Base-by-base conservation (phyloP, 2,888 invertebrate genomes). In the Chrysomela aeneicollis region DNA sequence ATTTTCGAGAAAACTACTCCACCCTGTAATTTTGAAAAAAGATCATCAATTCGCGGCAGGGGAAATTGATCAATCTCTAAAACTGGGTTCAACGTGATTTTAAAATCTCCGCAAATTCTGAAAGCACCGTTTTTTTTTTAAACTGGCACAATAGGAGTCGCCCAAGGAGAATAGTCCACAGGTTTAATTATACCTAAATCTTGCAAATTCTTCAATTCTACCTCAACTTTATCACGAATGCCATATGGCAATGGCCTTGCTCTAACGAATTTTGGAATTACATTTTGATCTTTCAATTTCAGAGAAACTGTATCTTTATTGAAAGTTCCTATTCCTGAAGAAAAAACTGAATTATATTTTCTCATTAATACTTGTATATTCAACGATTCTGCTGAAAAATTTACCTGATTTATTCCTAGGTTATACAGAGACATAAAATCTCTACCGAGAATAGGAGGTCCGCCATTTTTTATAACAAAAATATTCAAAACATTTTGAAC, bases 271-370 rank as follows among this genome's bases (percentile, higher is more conserved):
- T 68, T 57, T 32, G 65, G 62, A 22, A 53, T 49, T 42, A 65
- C 55, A n/a, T 35, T 17, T 35, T 37, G 17, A 63, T 68, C 61
- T 57, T 60, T 66, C 47, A 66, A 66, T 63, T 61, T 68, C 21
- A 68, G 58, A 46, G 50, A 61, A 21, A 63, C 61, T 17, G 63
- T 52, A 21, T 54, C 60, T 47, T 66, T 65, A 61, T 52, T 67
- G 47, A 64, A 64, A 51, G 42, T 63, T 26, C 61, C 64, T 42
- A 63, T 6, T 3, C 66, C 63, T 17, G 59, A 46, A 30, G 51
- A 54, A 42, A 66, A 62, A 51, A 63, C 52, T 12, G 50, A 17
- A 50, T 65, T 10, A 42, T 42, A 62, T 66, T 63, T 32, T 46
- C 35, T 35, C 10, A 15, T 30, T 18, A 8, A 30, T 12, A 15